Base-by-base conservation (phyloP, 2,888 invertebrate species). In the Meandrusa payeni region DNA sequence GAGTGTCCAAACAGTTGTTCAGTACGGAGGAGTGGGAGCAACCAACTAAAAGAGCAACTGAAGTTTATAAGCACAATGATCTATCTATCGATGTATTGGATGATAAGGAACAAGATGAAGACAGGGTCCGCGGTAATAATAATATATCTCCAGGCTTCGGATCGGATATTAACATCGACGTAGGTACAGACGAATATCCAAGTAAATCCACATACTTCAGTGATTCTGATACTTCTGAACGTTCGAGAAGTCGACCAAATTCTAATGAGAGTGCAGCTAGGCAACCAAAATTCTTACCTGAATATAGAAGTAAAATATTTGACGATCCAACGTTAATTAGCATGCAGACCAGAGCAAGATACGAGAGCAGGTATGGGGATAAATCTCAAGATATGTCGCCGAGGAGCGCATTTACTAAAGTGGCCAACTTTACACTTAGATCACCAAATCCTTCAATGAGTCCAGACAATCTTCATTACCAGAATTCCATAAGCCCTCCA, bases 331-430 rank as follows among this genome's bases (percentile, higher is more conserved):
- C 82, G 3, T 55, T 88, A 17, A 88, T 88, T 2, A 87, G 77
- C 39, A 83, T 86, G 75, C 89, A 89, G 53, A 72, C 88, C 9
- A 81, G 89, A 57, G 82, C 88, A 1, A 81, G 85, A 54, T 89
- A 88, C 48, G 88, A 89, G 47, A 80, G 74, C 31, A 69, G 82
- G 41, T 85, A 73, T 47, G 57, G 66, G 27, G 89, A 90, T 22
- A 89, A 85, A 33, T 63, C 71, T 2, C 64, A 83, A 0, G 88
- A 90, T 2, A 71, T 89, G 51, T 89, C 90, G 0, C 90, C 91
- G 0, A 92, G 92, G 61, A 95, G 95, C 79, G 96, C 96, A 3
- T 96, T 96, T 62, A 96, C 95, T 0, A 96, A 96, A 88, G 95
- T 96, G 6, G 70, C 87, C 1, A 86, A 87, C 54, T 81, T 63